These are phyloP conservation scores for Heliconius hermathena DNA, from an alignment of 1,140 invertebrate species.

Conservation along the genomic window DNA sequence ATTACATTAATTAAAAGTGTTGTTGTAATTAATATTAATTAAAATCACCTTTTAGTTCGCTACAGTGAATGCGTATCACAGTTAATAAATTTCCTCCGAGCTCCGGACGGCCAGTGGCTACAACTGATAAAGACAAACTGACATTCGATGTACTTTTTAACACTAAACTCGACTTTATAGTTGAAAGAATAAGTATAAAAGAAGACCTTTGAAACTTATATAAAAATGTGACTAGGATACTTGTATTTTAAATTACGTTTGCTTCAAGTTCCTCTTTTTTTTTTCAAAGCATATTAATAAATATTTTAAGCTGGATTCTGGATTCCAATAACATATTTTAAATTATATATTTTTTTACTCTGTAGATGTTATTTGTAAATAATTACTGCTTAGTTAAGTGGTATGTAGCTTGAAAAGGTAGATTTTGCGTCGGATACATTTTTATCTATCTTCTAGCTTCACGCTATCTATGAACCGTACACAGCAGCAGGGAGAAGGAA, in stretches of 20 bases:
- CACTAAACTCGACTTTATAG: slow-evolving; percentile 45
- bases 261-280: slow-evolving; percentile 21
- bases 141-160: slow-evolving; percentile 41
- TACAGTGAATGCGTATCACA: slow-evolving; percentile 78
- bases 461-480: too few relatives aligned
- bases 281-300: not conserved
- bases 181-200: slow-evolving; percentile 16
- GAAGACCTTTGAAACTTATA: too few relatives aligned
- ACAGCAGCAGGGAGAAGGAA: too few relatives aligned
- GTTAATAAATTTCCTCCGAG: slow-evolving; percentile 78
- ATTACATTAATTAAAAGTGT: slow-evolving; percentile 80
- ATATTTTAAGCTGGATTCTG: not conserved
- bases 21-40: slow-evolving; percentile 80
- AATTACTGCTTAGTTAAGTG: not conserved
- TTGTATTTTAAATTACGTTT: slow-evolving; percentile 32
- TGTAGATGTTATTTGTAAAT: not conserved
- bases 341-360: not conserved
- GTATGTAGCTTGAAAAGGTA: too few relatives aligned
- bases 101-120: slow-evolving; percentile 64
- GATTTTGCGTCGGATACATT: too few relatives aligned
- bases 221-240: slow-evolving; percentile 36
- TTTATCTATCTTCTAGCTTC: too few relatives aligned
- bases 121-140: slow-evolving; percentile 67
- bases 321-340: not conserved
- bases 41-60: slow-evolving; percentile 78